These are phyloP conservation scores for Mormoops blainvillei DNA, from an alignment of 2,113 vertebrate species.

Conservation along the genomic window DNA sequence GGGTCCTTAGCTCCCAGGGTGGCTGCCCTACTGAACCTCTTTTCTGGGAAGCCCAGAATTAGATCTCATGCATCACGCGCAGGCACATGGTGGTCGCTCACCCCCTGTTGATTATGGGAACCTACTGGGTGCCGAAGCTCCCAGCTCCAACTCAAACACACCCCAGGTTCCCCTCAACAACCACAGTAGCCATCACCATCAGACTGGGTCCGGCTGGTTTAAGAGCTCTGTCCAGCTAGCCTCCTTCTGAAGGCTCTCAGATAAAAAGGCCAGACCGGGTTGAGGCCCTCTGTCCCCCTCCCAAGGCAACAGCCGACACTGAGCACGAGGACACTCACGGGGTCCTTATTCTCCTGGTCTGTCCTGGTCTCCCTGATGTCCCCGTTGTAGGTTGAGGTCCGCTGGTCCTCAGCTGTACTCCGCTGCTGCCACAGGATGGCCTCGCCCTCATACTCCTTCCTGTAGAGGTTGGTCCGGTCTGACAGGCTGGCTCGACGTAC, in stretches of 20 bases:
- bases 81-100: neutral
- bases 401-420: constrained; percentile 81
- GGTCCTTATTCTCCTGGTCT: constrained; percentile 90
- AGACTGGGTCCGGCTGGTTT: neutral
- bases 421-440: constrained; percentile 96
- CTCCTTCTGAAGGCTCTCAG: neutral
- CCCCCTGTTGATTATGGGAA: neutral
- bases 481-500: constrained; percentile 95
- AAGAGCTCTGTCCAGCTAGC: neutral
- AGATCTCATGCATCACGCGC: neutral
- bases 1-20: neutral
- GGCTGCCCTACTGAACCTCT: neutral
- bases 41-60: neutral
- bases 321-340: constrained; percentile 75
- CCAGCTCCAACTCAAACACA: neutral
- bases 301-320: neutral
- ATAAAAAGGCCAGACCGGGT: neutral
- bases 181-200: neutral
- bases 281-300: neutral
- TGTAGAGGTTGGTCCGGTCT: constrained; percentile 93
- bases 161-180: neutral
- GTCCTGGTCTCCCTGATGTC: constrained; percentile 87
- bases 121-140: neutral
- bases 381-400: constrained; percentile 72
- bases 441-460: constrained; percentile 96